phyloP scores from a whole-genome alignment of 2,113 vertebrate species.

The Mellivora capensis region DNA sequence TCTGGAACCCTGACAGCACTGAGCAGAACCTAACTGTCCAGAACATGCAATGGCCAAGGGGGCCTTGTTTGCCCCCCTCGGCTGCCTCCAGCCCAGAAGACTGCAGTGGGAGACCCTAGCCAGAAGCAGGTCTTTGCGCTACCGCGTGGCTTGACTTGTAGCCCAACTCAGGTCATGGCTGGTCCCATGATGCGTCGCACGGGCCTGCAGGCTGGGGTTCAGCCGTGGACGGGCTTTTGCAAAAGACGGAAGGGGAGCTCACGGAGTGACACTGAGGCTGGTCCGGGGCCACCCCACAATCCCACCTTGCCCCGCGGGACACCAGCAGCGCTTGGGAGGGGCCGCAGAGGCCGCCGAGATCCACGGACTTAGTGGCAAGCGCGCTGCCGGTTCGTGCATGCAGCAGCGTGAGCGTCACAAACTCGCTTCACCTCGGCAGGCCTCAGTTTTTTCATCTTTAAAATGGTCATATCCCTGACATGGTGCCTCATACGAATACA shows the following conservation, averaged over 20 bases:
- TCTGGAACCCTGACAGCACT: not conserved
- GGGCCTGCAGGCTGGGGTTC: too few relatives aligned
- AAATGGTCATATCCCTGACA: not conserved
- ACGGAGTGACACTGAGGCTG: not conserved
- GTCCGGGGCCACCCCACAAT: not conserved
- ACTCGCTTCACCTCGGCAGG: not conserved
- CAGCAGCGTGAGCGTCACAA: not conserved
- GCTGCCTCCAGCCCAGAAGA: not conserved
- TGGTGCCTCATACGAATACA: too few relatives aligned
- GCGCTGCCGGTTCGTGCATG: not conserved
- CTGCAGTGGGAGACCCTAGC: not conserved
- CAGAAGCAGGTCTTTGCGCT: not conserved
- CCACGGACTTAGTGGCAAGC: not conserved
- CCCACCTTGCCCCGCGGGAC: accelerated
- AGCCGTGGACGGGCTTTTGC: not conserved
- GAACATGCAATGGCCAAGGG: not conserved
- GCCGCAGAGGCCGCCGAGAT: not conserved
- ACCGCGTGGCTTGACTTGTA: too few relatives aligned
- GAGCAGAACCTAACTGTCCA: not conserved
- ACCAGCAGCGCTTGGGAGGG: not conserved
- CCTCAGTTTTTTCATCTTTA: not conserved
- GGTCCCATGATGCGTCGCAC: accelerated
- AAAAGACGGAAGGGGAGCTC: not conserved
- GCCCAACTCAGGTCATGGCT: accelerated
- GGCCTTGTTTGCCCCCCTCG: accelerated